These are phyloP conservation scores for Caenorhabditis elegans DNA, from an alignment of 1,140 invertebrate genomes.

Conservation along the genomic window WBcel235 BX284606.5:11550001-11550500, in stretches of 20 bases:
- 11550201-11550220: neutral
- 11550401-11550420: neutral
- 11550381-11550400: neutral
- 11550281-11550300: neutral
- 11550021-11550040: neutral
- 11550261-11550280: neutral
- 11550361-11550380: slow-evolving; percentile 9
- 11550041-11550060: neutral
- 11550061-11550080: slow-evolving; percentile 1
- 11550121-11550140: slow-evolving; percentile 53
- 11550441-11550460: slow-evolving; percentile 9
- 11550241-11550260: neutral
- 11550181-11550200: neutral
- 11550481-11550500: no score
- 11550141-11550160: slow-evolving; percentile 55
- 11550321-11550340: neutral
- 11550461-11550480: neutral
- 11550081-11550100: slow-evolving; percentile 1
- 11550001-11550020: no score
- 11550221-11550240: neutral
- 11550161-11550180: slow-evolving; percentile 39
- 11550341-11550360: slow-evolving; percentile 15
- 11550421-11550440: no score
- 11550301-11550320: neutral
- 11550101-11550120: slow-evolving; percentile 56